phyloP scores from a whole-genome alignment of 2,113 vertebrate genomes.

The Sander vitreus region DNA sequence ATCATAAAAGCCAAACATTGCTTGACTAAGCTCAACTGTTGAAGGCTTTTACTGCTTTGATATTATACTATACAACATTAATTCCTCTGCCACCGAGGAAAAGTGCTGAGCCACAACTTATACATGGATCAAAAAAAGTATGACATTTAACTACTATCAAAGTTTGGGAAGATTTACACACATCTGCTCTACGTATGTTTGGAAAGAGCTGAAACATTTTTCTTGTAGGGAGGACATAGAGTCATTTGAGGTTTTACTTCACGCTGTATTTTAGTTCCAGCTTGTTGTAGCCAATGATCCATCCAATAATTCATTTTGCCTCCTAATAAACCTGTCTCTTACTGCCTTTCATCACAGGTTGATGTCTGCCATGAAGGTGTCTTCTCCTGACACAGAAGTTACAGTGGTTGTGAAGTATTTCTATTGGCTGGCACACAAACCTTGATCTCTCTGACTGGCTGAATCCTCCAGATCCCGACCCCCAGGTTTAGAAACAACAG shows the following conservation, averaged over 20 bases:
- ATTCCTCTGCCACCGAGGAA: conserved; percentile 50
- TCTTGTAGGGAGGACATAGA: background rate
- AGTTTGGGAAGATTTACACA: conserved; percentile 43
- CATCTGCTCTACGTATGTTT: conserved; percentile 3
- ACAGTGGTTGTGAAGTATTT: conserved; percentile 69
- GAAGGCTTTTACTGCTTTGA: conserved; percentile 65
- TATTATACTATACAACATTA: conserved; percentile 58
- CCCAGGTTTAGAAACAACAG: too few relatives aligned
- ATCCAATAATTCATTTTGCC: too few relatives aligned
- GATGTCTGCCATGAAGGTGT: conserved; percentile 63
- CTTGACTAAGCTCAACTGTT: conserved; percentile 70
- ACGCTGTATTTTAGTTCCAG: too few relatives aligned
- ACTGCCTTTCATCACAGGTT: conserved; percentile 58
- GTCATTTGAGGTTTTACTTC: background rate
- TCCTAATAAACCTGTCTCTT: background rate
- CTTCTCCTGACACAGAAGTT: conserved; percentile 65
- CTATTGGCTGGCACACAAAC: conserved; percentile 70
- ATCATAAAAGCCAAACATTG: conserved; percentile 71
- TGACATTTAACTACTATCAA: conserved; percentile 57
- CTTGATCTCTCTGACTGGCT: background rate
- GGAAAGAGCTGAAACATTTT: conserved; percentile 17
- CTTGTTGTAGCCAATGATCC: too few relatives aligned
- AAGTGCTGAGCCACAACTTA: conserved; percentile 70
- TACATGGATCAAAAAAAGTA: conserved; percentile 37
- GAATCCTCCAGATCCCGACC: too few relatives aligned